Evolutionary conservation across 35 echinoderm and acorn worm genomes (phyloP).

Genomic region (Patiria miniata): DNA sequence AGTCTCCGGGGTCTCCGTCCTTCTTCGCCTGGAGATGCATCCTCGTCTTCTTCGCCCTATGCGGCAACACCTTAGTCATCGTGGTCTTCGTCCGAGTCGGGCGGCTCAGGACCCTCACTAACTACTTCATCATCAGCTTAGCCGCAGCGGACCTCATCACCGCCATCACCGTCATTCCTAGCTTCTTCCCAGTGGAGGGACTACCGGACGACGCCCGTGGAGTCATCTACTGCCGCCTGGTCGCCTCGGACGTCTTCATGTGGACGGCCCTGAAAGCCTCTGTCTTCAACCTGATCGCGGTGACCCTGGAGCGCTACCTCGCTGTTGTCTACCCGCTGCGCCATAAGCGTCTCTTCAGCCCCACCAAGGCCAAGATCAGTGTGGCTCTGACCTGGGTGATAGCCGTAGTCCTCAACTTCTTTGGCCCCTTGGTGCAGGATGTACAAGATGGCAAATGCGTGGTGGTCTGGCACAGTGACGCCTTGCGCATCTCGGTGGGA

Average conservation of each 20-base stretch:
- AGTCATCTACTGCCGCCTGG: conserved; percentile 62
- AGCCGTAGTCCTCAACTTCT: conserved; percentile 50
- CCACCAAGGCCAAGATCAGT: conserved; percentile 18
- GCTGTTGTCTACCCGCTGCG: conserved; percentile 62
- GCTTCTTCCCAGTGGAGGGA: not conserved
- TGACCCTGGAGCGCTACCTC: conserved; percentile 65
- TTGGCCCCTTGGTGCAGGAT: conserved; percentile 28
- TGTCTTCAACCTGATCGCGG: conserved; percentile 56
- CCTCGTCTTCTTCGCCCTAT: conserved; percentile 52
- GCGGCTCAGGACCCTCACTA: conserved; percentile 50
- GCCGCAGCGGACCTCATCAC: conserved; percentile 61
- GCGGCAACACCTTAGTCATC: conserved; percentile 67
- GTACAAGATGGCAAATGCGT: conserved; percentile 6
- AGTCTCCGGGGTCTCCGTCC: not conserved
- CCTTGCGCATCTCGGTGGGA: conserved; percentile 26
- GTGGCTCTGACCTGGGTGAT: conserved; percentile 41
- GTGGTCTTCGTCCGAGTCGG: conserved; percentile 39
- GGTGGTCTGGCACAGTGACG: conserved; percentile 3
- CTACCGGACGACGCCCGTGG: not conserved
- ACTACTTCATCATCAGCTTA: conserved; percentile 58
- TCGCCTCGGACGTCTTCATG: conserved; percentile 46
- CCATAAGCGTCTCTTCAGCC: conserved; percentile 59
- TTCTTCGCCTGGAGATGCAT: conserved; percentile 25
- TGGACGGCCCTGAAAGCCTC: conserved; percentile 72
- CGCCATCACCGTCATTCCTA: conserved; percentile 42